These are phyloP conservation scores for Sarcophaga bullata DNA, from an alignment of 1,140 invertebrate species.

Conservation along the genomic window DNA sequence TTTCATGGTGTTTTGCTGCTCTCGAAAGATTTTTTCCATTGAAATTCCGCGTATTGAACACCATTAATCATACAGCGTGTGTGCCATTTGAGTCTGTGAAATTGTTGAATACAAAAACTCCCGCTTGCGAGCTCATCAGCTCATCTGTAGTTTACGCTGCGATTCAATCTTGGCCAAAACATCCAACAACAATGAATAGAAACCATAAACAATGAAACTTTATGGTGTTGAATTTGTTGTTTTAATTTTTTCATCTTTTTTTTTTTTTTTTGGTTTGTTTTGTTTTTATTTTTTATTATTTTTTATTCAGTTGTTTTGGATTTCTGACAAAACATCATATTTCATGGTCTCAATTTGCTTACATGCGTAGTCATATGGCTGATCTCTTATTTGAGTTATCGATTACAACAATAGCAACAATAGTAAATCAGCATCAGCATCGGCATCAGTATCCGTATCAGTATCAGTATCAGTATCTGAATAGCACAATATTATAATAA, in stretches of 20 bases:
- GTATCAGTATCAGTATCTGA: no score
- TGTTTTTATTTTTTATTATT: no score
- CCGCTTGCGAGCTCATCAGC: no score
- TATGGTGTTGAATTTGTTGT: not conserved
- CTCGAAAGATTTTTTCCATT: constrained; percentile 29
- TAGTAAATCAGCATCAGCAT: no score
- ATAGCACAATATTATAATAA: not conserved
- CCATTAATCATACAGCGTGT: constrained; percentile 45
- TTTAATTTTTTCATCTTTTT: no score
- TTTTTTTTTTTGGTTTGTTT: no score
- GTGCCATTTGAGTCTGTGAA: constrained; percentile 30
- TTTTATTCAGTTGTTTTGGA: not conserved
- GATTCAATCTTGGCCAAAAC: no score
- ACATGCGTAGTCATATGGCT: constrained; percentile 31
- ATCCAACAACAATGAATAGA: no score
- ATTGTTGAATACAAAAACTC: constrained; percentile 1
- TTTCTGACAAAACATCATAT: constrained; percentile 32
- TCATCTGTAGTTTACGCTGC: no score
- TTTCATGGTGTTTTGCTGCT: constrained; percentile 10
- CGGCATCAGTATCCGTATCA: no score
- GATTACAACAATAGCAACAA: not conserved
- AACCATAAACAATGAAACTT: no score
- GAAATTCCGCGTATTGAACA: constrained; percentile 45
- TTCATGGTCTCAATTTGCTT: constrained; percentile 36
- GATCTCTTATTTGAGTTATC: not conserved